phyloP scores from a whole-genome alignment of 2,797 vertebrate species.

The Eremophila alpestris region DNA sequence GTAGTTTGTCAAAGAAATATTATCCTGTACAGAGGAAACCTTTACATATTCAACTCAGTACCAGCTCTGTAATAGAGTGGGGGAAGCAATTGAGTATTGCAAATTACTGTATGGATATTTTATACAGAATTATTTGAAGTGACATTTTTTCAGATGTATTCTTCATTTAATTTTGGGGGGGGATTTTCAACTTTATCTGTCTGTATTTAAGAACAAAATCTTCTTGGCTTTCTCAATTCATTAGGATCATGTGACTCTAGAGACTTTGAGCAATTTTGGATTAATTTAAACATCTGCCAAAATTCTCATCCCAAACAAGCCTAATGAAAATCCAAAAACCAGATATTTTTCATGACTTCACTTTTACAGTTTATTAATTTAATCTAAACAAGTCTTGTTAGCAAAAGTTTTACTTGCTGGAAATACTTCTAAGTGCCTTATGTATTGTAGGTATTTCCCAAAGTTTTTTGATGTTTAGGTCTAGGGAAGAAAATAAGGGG shows the following conservation, averaged over 20 bases:
- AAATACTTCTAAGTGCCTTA: not conserved
- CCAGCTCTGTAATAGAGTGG: not conserved
- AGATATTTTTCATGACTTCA: not conserved
- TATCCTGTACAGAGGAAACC: not conserved
- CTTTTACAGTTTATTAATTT: not conserved
- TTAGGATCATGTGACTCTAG: not conserved
- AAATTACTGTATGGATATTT: not conserved
- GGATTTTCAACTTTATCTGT: not conserved
- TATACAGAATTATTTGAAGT: not conserved
- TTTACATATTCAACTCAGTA: not conserved
- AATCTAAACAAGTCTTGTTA: not conserved
- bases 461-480: not conserved
- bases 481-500: not conserved
- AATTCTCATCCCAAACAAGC: not conserved
- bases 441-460: not conserved
- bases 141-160: not conserved
- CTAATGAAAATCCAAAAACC: not conserved
- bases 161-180: fast-evolving
- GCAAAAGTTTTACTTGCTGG: not conserved
- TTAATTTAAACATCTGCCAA: not conserved
- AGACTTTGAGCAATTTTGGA: not conserved
- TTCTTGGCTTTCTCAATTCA: not conserved
- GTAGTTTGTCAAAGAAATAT: not conserved
- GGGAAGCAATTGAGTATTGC: not conserved
- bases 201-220: not conserved